Evolutionary conservation across 1,140 invertebrate species (phyloP), one percentile per base, ranked within the genome.

Genomic region (Chionoecetes opilio): DNA sequence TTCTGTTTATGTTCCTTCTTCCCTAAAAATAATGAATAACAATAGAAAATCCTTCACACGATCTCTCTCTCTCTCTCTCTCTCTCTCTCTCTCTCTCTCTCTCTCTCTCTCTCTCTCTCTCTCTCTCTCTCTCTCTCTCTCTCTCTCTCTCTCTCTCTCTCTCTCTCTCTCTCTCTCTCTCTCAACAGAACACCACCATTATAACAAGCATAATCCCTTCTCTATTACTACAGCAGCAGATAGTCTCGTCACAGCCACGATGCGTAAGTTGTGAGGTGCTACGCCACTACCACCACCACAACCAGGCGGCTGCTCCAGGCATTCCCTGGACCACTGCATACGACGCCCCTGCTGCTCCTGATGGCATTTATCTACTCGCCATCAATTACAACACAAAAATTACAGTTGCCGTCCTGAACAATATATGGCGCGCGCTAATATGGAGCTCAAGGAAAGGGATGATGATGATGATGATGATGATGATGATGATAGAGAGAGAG

Each of bases 311-410:
- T n/a, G 63, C 63, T 75, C 63, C n/a, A n/a, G 63, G 21, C 63
- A 75, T 75, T 75, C 26, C 21, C 63, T 2, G 21, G 21, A 26
- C 63, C 63, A 75, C 21, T 75, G 63, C 63, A 75, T 75, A 26
- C n/a, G 63, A 75, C 63, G 63, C 63, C 63, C 63, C 63, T 26
- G 21, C 63, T n/a, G 63, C 63, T n/a, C 63, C 63, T 75, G 21
- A 75, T 26, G n/a, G n/a, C 63, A 75, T 75, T 75, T 75, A 75
- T 75, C 63, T 75, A 5, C 63, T n/a, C 21, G 63, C n/a, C 63
- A n/a, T 75, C 63, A 75, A 75, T 75, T 75, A 75, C 63, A 75
- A n/a, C 63, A 75, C 63, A n/a, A 75, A 75, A 26, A 75, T 75
- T 75, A 75, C 63, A 75, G 11, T 26, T n/a, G n/a, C 63, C 63